These are phyloP conservation scores for Paraescarpia echinospica DNA, from an alignment of 1,140 invertebrate species.

Conservation along the genomic window DNA sequence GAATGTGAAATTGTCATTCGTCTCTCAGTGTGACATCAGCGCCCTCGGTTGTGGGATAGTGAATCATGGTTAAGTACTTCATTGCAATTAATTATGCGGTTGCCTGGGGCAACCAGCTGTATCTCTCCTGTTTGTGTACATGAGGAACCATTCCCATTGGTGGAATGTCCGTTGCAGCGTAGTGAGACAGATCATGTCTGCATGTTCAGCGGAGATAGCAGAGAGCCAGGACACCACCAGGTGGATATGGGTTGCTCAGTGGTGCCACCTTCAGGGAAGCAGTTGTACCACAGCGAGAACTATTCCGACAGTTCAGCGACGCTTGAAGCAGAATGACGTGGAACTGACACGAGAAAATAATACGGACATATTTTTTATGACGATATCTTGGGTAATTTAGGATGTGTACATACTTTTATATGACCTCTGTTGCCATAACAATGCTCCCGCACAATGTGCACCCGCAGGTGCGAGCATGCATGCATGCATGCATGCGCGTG, in stretches of 20 bases:
- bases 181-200: not conserved
- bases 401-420: slow-evolving; percentile 6
- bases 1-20: not conserved
- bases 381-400: not conserved
- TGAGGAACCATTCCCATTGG: not conserved
- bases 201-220: not conserved
- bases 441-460: not conserved
- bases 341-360: not conserved
- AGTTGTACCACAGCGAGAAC: not conserved
- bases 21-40: not conserved
- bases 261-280: not conserved
- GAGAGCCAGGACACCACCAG: not conserved
- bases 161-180: not conserved
- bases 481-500: not conserved
- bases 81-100: not conserved
- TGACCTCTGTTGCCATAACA: not conserved
- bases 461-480: not conserved
- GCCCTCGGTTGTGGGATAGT: not conserved
- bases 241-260: not conserved
- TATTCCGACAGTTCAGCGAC: not conserved
- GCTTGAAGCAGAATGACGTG: not conserved
- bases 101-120: not conserved
- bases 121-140: not conserved
- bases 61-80: not conserved
- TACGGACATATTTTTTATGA: not conserved